Base-by-base conservation (phyloP, 2,797 vertebrate species). In the Scyliorhinus canicula region DNA sequence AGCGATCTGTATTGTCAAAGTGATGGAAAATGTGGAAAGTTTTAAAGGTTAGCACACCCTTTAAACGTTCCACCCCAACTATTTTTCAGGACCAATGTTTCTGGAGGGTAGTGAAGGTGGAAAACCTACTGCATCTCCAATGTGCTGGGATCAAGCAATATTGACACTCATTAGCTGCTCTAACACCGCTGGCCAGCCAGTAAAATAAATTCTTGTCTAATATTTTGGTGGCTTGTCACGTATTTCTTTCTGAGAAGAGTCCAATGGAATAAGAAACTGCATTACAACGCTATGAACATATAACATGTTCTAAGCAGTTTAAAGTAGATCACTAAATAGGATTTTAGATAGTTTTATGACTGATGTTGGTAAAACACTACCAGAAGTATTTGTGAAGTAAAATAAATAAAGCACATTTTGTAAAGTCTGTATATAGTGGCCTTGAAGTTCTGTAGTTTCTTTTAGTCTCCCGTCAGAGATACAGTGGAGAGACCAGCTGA, bases 1-100 rank as follows among this genome's bases (percentile, higher is more conserved):
- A 90, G 86, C 55, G 60, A 90, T n/a, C 31, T 60, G 16, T 55
- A 60, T 90, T 90, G 31, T n/a, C 86, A 90, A 90, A 90, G 86
- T 60, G 16, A 21, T 57, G 86, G 35, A 90, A 60, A n/a, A 19
- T 57, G 55, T 40, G 84, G 50, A 50, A 85, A 52, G 52, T 85
- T 52, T 85, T 90, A 31, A n/a, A 60, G 6, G 35, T 60, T 57
- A 57, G 60, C 6, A 11, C 55, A 55, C 21, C 35, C 19, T n/a
- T 6, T 57, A 90, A 82, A 57, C 19, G 31, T 14, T 52, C 2
- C 8, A 84, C 3, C 8, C 47, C 47, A 3, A 8, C 47, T 52
- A 50, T 55, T 31, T 86, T 86, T 52, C 19, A 77, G 71, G 35
- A 35, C 35, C 4, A 6, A 4, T n/a, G 31, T 55, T 90, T 60